Evolutionary conservation across 37 sponge, comb jelly and placozoan species (phyloP).

Genomic region (Ephydatia muelleri): DNA sequence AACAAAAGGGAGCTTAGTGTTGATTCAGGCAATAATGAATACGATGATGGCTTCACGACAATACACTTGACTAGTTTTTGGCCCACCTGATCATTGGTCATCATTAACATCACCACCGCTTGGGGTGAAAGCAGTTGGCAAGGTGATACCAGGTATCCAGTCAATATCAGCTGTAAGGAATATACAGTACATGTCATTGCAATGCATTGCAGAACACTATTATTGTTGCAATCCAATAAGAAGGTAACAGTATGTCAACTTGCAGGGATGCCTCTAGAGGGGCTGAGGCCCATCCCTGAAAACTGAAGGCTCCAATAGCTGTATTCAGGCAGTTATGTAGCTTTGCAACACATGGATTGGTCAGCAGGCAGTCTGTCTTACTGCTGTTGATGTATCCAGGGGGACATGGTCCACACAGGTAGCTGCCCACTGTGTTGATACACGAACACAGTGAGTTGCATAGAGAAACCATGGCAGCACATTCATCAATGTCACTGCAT

Average conservation of each 20-base stretch:
- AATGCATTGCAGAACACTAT: slow-evolving; percentile 15
- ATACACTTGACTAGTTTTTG: too few relatives aligned
- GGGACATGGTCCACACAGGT: slow-evolving; percentile 73
- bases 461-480: neutral
- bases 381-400: slow-evolving; percentile 74
- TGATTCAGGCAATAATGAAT: too few relatives aligned
- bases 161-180: too few relatives aligned
- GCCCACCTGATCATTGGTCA: too few relatives aligned
- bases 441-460: neutral
- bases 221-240: neutral
- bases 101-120: too few relatives aligned
- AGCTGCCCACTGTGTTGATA: slow-evolving; percentile 41
- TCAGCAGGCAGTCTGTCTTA: slow-evolving; percentile 54
- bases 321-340: slow-evolving; percentile 67
- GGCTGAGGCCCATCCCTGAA: slow-evolving; percentile 33
- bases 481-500: slow-evolving; percentile 76
- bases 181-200: neutral
- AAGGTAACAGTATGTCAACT: neutral
- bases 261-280: neutral
- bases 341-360: slow-evolving; percentile 78
- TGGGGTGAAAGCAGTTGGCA: too few relatives aligned
- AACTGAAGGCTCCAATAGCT: slow-evolving; percentile 47
- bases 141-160: too few relatives aligned
- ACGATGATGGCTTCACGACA: too few relatives aligned
- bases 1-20: too few relatives aligned